Evolutionary conservation across 2,113 vertebrate genomes (phyloP), one percentile per base, ranked within the genome.

Genomic region (Heterotis niloticus): DNA sequence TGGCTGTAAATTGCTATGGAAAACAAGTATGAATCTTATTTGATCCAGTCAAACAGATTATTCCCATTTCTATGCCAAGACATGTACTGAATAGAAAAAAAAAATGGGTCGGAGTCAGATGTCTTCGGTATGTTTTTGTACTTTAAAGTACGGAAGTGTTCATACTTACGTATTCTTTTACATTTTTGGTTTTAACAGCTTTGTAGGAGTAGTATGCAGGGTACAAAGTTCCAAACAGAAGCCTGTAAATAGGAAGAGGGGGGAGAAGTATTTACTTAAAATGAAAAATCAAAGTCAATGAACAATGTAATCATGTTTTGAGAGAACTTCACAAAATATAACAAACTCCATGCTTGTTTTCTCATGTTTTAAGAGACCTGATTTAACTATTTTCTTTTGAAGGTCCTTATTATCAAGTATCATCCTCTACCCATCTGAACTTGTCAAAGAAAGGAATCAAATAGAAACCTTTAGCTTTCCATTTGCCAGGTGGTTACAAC

Each of bases 131-230:
- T 44, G 34, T 44, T 44, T 44, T 44, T 44, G 7, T 44, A 44
- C 34, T 44, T 4, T 44, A 44, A 44, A 44, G 34, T 44, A 44
- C 34, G 7, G 3, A 44, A 7, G 24, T 17, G 29, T 17, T 11
- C 34, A 1, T 85, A 97, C 97, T 99, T 91, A 99, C 97, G 86
- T 99, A 99, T 94, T 99, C 97, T 90, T 96, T 98, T 79, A 99
- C 96, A 72, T 98, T 98, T 91, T 99, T 99, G 85, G 96, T 98
- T 93, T 98, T 99, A 86, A 99, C 96, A 57, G 97, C 97, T 93
- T 99, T 98, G 90, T 99, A 99, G 56, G 97, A 99, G 85, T 95
- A 96, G 87, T 99, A 99, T 0, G 97, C 97, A 59, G 97, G 97
- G 85, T 98, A 99, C 79, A 99, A 88, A 4, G 95, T 98, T 83